phyloP scores from a whole-genome alignment of 1,140 invertebrate genomes.

The Amphibalanus amphitrite region DNA sequence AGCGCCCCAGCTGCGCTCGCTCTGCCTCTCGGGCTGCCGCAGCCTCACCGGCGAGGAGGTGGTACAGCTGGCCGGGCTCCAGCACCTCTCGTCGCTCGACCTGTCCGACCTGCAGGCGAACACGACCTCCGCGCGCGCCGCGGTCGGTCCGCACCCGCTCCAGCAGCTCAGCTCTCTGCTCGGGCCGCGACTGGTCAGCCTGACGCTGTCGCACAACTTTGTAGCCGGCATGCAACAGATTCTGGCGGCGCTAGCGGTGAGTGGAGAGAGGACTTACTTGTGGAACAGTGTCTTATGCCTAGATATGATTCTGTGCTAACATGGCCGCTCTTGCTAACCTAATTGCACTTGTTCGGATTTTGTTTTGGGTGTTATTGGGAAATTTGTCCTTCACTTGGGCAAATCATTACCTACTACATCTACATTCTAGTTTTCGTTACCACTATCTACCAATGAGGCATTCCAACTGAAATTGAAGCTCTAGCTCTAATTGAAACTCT shows the following conservation, averaged over 20 bases:
- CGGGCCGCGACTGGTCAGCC: constrained; percentile 41
- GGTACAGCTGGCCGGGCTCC: neutral
- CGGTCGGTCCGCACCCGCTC: neutral
- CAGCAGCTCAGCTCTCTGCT: neutral
- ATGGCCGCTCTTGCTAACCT: too few species aligned
- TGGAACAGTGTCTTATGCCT: too few species aligned
- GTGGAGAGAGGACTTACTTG: too few species aligned
- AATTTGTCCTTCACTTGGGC: too few species aligned
- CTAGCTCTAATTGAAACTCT: too few species aligned
- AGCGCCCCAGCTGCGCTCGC: neutral
- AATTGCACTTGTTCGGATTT: too few species aligned
- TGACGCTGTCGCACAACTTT: constrained; percentile 54
- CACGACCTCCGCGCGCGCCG: neutral
- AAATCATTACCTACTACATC: too few species aligned
- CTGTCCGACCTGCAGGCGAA: neutral
- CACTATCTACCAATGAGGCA: too few species aligned
- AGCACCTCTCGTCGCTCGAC: neutral
- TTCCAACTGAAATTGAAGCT: too few species aligned
- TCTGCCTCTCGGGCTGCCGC: neutral
- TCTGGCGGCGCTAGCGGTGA: constrained; percentile 38
- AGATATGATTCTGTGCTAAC: too few species aligned
- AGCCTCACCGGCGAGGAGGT: neutral
- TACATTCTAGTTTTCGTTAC: too few species aligned
- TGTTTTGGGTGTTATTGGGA: too few species aligned
- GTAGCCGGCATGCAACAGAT: constrained; percentile 52